These are phyloP conservation scores for Agrochola macilenta DNA, from an alignment of 2,888 invertebrate genomes.

Conservation along the genomic window DNA sequence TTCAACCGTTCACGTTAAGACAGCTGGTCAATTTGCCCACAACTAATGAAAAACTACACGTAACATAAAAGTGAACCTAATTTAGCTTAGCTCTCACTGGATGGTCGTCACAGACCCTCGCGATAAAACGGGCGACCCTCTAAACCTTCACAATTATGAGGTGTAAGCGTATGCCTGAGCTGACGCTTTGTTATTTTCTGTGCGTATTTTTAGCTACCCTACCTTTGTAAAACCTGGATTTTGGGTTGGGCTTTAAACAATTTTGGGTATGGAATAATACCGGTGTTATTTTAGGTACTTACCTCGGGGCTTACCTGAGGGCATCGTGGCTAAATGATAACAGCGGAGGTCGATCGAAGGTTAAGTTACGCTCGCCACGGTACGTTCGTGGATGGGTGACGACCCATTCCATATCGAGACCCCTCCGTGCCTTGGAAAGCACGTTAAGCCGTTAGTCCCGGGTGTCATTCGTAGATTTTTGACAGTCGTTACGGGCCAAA, in stretches of 20 bases:
- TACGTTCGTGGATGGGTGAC: neutral
- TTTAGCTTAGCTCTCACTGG: constrained; percentile 44
- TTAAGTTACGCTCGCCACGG: neutral
- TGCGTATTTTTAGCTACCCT: constrained; percentile 54
- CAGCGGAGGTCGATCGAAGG: neutral
- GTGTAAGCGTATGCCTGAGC: constrained; percentile 51
- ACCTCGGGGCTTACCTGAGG: too few species aligned
- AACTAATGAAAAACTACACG: neutral
- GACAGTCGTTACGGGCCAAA: neutral
- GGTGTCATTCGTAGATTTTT: neutral
- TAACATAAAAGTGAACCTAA: constrained; percentile 1
- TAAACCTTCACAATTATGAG: constrained; percentile 62
- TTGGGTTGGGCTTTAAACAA: constrained; percentile 17
- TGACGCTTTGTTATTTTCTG: constrained; percentile 54
- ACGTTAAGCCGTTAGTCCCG: too few species aligned
- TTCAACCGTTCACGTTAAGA: neutral
- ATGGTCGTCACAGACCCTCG: neutral
- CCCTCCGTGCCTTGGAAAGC: neutral
- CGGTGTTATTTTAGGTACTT: constrained; percentile 9
- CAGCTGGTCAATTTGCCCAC: neutral
- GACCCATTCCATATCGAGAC: neutral
- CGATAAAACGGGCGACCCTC: constrained; percentile 60
- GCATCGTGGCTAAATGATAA: neutral
- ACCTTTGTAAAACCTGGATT: constrained; percentile 37
- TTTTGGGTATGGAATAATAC: neutral